Evolutionary conservation across 2,888 invertebrate species (phyloP).

Genomic region (Lasioglossum calceatum): DNA sequence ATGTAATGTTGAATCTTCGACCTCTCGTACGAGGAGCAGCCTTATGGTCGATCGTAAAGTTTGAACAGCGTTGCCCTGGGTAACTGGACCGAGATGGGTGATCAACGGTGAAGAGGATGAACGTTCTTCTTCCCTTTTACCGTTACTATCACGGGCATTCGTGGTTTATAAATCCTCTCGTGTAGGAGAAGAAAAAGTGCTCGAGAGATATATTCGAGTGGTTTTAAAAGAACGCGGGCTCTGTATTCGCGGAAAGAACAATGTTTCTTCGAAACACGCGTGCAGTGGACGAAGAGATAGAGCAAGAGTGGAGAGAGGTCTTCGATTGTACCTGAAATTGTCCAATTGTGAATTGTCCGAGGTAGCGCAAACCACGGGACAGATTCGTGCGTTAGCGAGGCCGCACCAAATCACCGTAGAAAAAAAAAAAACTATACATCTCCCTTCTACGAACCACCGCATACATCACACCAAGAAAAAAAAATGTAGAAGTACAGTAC

Average conservation of each 20-base stretch:
- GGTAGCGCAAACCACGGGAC: slow-evolving; percentile 38
- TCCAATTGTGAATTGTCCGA: neutral
- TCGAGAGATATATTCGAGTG: neutral
- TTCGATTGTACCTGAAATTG: neutral
- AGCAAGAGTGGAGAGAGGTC: neutral
- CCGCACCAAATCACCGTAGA: slow-evolving; percentile 63
- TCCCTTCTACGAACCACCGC: slow-evolving; percentile 65
- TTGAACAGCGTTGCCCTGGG: neutral
- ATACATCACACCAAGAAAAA: slow-evolving; percentile 66
- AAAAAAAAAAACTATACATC: slow-evolving; percentile 40
- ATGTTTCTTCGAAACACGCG: neutral
- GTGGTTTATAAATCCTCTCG: neutral
- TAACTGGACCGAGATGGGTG: neutral
- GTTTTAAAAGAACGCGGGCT: neutral
- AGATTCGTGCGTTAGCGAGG: slow-evolving; percentile 70
- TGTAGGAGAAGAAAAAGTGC: neutral
- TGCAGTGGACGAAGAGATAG: slow-evolving; percentile 19
- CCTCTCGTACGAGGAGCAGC: neutral
- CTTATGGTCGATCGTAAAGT: slow-evolving; percentile 1
- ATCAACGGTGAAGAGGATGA: neutral
- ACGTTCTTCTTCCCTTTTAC: neutral
- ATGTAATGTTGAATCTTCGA: neutral
- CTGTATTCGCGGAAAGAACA: neutral
- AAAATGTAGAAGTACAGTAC: slow-evolving; percentile 37
- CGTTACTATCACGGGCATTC: neutral